Percentiles rank a stretch among this genome's conserved stretches.
These are phyloP conservation scores for Clarias platycephalus DNA, from an alignment of 2,797 vertebrate species.

Conservation along the genomic window DNA sequence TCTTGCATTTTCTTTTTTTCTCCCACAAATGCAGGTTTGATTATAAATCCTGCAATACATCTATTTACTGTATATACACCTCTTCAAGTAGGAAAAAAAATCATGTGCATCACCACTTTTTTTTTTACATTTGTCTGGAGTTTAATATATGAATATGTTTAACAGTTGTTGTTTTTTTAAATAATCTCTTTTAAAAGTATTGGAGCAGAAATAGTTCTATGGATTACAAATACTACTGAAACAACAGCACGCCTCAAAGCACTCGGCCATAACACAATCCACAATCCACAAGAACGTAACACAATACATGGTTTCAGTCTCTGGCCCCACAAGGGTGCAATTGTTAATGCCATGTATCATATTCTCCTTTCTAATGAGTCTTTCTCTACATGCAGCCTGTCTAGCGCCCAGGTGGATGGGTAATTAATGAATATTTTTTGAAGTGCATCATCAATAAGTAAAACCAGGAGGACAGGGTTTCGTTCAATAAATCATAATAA, in stretches of 20 bases:
- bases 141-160: neutral
- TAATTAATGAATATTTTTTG: slow-evolving; percentile 55
- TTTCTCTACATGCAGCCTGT: slow-evolving; percentile 34
- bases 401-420: slow-evolving; percentile 30
- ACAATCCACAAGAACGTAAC: slow-evolving; percentile 47
- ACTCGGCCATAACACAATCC: slow-evolving; percentile 40
- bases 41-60: neutral
- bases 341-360: slow-evolving; percentile 53
- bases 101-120: neutral
- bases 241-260: slow-evolving; percentile 38
- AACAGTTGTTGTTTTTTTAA: too few species aligned
- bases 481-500: slow-evolving; percentile 57
- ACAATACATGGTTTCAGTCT: slow-evolving; percentile 43
- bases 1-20: neutral
- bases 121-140: neutral
- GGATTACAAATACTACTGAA: slow-evolving; percentile 7
- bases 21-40: too few species aligned
- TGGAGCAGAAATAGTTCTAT: neutral
- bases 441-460: slow-evolving; percentile 55
- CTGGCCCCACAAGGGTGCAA: slow-evolving; percentile 51
- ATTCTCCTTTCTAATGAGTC: slow-evolving; percentile 49
- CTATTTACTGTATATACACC: too few species aligned
- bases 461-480: slow-evolving; percentile 49
- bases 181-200: neutral
- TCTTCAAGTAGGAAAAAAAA: neutral